These are phyloP conservation scores for Tricholaema leucomelas DNA, from an alignment of 2,113 vertebrate genomes.

Conservation along the genomic window DNA sequence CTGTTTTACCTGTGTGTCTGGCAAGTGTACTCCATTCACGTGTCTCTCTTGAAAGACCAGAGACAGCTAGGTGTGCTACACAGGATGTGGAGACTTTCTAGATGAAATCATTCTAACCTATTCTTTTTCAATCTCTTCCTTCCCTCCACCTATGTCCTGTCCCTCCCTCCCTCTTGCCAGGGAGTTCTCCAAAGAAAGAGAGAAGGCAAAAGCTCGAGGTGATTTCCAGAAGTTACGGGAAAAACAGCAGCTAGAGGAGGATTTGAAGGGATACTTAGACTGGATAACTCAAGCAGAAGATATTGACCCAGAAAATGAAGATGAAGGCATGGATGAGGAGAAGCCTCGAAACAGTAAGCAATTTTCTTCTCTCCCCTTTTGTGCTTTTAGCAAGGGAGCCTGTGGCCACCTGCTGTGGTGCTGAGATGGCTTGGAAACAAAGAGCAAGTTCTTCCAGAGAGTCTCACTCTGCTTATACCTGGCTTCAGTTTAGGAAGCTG, in stretches of 20 bases:
- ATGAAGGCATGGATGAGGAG: constrained; percentile 95
- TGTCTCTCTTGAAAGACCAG: background rate
- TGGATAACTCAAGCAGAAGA: constrained; percentile 99
- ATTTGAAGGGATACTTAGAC: constrained; percentile 97
- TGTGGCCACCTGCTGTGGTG: background rate
- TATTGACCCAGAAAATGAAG: constrained; percentile 98
- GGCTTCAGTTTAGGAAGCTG: background rate
- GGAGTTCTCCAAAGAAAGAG: constrained; percentile 99
- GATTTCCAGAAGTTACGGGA: constrained; percentile 98
- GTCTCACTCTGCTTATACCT: background rate
- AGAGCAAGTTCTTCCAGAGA: background rate
- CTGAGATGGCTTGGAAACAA: background rate
- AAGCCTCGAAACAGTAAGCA: constrained; percentile 96
- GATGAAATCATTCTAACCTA: constrained; percentile 38
- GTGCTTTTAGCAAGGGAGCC: background rate
- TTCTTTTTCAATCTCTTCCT: constrained; percentile 50
- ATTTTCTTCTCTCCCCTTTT: background rate
- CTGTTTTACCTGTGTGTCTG: background rate
- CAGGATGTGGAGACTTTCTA: background rate
- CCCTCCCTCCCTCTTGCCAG: constrained; percentile 72
- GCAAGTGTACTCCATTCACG: background rate
- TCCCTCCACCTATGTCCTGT: background rate
- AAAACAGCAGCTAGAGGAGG: constrained; percentile 97
- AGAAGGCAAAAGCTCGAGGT: constrained; percentile 96
- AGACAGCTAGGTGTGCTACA: background rate